Conservation (phyloP, 2,113 vertebrate genomes). For the Dromiciops gliroides region DNA sequence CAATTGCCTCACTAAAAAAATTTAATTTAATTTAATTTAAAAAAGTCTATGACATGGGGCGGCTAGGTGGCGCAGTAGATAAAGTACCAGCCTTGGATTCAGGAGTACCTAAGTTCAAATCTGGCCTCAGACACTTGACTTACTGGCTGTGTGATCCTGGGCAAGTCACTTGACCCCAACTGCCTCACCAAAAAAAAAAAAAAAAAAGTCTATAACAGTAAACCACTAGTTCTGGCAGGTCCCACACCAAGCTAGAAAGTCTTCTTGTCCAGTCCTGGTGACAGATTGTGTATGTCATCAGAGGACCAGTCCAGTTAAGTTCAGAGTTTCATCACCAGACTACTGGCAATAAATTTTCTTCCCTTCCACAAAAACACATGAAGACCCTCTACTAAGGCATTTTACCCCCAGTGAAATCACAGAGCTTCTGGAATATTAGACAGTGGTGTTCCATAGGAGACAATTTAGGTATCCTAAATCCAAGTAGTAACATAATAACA, state of each 20-base stretch:
- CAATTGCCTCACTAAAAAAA: too few relatives aligned
- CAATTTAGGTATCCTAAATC: background rate
- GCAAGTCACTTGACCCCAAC: too few relatives aligned
- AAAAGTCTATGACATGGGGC: too few relatives aligned
- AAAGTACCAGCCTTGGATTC: too few relatives aligned
- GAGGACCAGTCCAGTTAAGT: background rate
- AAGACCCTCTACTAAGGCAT: background rate
- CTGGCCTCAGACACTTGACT: too few relatives aligned
- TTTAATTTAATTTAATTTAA: too few relatives aligned
- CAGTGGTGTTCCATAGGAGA: background rate
- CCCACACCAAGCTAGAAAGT: background rate
- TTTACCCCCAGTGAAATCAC: background rate
- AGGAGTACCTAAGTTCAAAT: too few relatives aligned
- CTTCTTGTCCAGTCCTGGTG: background rate
- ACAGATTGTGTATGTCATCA: background rate
- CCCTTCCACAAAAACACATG: background rate
- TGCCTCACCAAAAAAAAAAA: too few relatives aligned
- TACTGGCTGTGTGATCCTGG: too few relatives aligned
- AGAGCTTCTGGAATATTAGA: background rate
- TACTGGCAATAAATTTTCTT: background rate
- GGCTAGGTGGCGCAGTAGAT: too few relatives aligned
- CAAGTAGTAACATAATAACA: background rate
- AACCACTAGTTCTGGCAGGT: background rate
- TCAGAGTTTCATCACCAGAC: background rate
- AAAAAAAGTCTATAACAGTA: background rate